A percentile compares a stretch with the other conserved stretches of the same genome.
Evolutionary conservation across 2,797 vertebrate genomes (phyloP).

Genomic region (Ciconia nigra): DNA sequence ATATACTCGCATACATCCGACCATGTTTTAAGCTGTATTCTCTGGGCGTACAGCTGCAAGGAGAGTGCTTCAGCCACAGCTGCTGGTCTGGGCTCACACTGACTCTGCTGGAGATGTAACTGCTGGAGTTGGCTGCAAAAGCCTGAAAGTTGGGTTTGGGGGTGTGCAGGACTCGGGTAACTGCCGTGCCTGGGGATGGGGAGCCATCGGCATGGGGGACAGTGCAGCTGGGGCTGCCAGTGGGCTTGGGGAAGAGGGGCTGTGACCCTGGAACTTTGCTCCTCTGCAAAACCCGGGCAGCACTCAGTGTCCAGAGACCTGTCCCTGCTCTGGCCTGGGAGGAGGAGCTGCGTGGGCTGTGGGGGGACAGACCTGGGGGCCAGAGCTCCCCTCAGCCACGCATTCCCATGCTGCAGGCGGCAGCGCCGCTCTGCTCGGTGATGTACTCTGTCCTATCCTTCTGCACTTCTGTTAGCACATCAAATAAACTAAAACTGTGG

Average conservation of each 20-base stretch:
- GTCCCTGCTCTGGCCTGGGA: background rate
- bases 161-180: background rate
- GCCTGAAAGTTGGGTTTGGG: background rate
- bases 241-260: background rate
- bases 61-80: background rate
- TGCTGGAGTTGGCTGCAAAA: background rate
- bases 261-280: too few species aligned
- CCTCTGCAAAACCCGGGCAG: background rate
- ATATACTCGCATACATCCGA: fast-evolving
- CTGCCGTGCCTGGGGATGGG: fast-evolving
- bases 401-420: fast-evolving
- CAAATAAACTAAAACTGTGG: background rate
- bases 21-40: background rate
- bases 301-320: fast-evolving
- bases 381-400: fast-evolving
- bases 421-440: background rate
- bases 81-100: fast-evolving
- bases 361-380: background rate
- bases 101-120: background rate
- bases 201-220: too few species aligned
- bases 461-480: background rate
- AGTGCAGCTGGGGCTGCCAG: background rate
- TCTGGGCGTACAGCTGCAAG: background rate
- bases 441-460: background rate
- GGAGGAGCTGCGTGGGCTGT: fast-evolving